These are phyloP conservation scores for Oligia latruncula DNA, from an alignment of 2,888 invertebrate species.

Conservation along the genomic window DNA sequence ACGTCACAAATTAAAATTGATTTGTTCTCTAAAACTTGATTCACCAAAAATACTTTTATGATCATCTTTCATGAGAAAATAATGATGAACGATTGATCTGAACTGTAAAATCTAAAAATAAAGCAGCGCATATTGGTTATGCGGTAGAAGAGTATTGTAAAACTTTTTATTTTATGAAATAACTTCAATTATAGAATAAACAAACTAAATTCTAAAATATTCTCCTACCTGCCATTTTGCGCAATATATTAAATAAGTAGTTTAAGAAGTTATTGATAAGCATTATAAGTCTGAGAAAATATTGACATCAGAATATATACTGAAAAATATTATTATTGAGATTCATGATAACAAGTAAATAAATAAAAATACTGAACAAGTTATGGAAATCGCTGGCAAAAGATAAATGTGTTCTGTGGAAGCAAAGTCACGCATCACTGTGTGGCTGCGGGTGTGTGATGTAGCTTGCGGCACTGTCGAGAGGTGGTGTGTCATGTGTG, in stretches of 20 bases:
- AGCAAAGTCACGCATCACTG: constrained; percentile 26
- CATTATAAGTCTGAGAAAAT: constrained; percentile 18
- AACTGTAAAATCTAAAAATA: background rate
- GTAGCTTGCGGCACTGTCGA: constrained; percentile 49
- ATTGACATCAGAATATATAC: constrained; percentile 33
- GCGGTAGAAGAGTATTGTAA: constrained; percentile 22
- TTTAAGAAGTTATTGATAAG: constrained; percentile 18
- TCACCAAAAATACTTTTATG: background rate
- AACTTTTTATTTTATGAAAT: background rate
- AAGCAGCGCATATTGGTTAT: background rate
- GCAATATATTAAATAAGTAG: constrained; percentile 9
- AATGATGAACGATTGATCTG: constrained; percentile 3
- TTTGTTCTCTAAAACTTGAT: constrained; percentile 2
- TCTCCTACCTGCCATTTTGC: constrained; percentile 8
- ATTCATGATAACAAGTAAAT: constrained; percentile 30
- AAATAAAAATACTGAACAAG: constrained; percentile 43
- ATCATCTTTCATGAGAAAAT: background rate
- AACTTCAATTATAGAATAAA: background rate
- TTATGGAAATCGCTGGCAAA: constrained; percentile 31
- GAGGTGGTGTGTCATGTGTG: constrained; percentile 80
- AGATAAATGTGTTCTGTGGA: constrained; percentile 29
- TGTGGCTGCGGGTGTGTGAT: constrained; percentile 35
- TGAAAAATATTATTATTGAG: background rate
- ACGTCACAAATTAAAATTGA: constrained; percentile 8
- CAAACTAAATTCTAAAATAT: background rate